These are phyloP conservation scores for Cheilosia impressa DNA, from an alignment of 2,888 invertebrate species.

Conservation along the genomic window DNA sequence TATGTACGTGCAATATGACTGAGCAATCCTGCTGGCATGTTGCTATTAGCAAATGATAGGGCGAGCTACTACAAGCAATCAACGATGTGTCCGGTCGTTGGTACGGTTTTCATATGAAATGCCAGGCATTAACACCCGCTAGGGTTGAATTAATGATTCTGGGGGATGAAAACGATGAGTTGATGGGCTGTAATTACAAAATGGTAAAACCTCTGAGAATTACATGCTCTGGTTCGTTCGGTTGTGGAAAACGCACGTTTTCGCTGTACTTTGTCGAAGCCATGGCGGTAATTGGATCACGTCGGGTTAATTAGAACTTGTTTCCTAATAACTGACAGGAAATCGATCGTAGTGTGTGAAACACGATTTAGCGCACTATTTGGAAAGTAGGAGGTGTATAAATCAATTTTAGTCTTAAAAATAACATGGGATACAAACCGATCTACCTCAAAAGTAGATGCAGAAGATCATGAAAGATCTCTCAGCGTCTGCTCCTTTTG, in stretches of 20 bases:
- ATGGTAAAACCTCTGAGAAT: conserved; percentile 37
- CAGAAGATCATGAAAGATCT: too few relatives aligned
- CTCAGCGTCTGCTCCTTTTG: too few relatives aligned
- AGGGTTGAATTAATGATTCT: conserved; percentile 40
- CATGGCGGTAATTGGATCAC: conserved; percentile 31
- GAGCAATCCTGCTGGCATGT: conserved; percentile 4
- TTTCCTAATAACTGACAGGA: too few relatives aligned
- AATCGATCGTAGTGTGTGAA: too few relatives aligned
- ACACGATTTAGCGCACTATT: too few relatives aligned
- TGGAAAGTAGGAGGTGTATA: too few relatives aligned
- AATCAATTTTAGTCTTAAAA: too few relatives aligned
- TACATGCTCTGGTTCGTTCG: background rate
- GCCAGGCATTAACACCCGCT: conserved; percentile 31
- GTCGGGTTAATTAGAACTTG: conserved; percentile 17
- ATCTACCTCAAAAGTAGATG: too few relatives aligned
- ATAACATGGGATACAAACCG: too few relatives aligned
- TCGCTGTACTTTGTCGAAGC: conserved; percentile 26
- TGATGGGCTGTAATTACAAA: conserved; percentile 61
- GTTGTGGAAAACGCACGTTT: conserved; percentile 19
- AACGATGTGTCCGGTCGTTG: conserved; percentile 13
- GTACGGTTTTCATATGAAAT: conserved; percentile 18
- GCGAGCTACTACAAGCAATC: conserved; percentile 30
- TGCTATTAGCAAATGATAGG: conserved; percentile 43
- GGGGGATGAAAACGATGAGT: conserved; percentile 40
- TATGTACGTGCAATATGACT: conserved; percentile 16